phyloP scores from a whole-genome alignment of 2,797 vertebrate genomes.

The Channa striata region DNA sequence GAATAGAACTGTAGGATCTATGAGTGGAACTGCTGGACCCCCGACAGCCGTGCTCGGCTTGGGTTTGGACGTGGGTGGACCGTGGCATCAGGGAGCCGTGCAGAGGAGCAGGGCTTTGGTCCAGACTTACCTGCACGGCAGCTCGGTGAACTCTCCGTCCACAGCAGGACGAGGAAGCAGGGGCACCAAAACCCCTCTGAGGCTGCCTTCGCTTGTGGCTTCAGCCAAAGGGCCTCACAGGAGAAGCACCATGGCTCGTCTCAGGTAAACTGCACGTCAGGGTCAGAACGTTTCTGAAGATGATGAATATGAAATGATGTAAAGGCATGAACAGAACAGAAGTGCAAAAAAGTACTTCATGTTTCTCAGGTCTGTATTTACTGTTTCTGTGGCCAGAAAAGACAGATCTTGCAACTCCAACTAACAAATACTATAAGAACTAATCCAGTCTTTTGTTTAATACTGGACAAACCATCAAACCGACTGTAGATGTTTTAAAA shows the following conservation, averaged over 20 bases:
- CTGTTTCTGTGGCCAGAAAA: too few relatives aligned
- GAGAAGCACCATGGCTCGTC: slow-evolving; percentile 55
- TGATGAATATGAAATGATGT: too few relatives aligned
- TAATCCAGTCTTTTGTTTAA: too few relatives aligned
- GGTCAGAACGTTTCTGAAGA: too few relatives aligned
- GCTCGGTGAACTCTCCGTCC: slow-evolving; percentile 49
- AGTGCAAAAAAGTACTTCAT: too few relatives aligned
- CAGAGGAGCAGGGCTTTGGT: slow-evolving; percentile 47
- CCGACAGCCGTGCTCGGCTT: slow-evolving; percentile 43
- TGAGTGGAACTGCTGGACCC: slow-evolving; percentile 60
- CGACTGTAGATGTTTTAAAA: too few relatives aligned
- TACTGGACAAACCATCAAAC: too few relatives aligned
- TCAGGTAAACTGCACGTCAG: slow-evolving; percentile 67
- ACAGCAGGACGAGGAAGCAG: not conserved
- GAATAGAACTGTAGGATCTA: slow-evolving; percentile 37
- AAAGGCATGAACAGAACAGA: too few relatives aligned
- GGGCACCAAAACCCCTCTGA: slow-evolving; percentile 50
- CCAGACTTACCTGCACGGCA: slow-evolving; percentile 56
- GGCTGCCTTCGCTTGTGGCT: slow-evolving; percentile 71
- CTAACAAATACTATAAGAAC: too few relatives aligned
- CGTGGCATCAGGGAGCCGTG: slow-evolving; percentile 50
- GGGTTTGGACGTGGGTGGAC: slow-evolving; percentile 48
- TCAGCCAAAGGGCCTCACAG: slow-evolving; percentile 47
- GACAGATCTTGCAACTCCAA: too few relatives aligned
- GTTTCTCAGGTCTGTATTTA: too few relatives aligned